A percentile compares a stretch with the other conserved stretches of the same genome.
These are phyloP conservation scores for Leptopterna dolabrata DNA, from an alignment of 2,888 invertebrate species.

Conservation along the genomic window DNA sequence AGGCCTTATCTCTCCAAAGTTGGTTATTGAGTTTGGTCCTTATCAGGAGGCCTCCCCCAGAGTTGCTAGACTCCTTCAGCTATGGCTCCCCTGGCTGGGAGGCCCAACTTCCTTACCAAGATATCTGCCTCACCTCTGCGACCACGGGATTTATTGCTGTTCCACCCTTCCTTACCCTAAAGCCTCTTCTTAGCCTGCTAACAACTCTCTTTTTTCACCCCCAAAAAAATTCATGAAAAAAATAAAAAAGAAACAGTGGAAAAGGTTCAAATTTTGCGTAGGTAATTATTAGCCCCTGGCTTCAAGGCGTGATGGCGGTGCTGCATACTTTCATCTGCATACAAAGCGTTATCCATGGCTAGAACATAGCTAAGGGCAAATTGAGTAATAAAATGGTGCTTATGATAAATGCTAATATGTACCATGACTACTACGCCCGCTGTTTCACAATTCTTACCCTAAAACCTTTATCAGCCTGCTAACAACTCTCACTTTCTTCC, in stretches of 20 bases:
- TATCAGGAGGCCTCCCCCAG: slow-evolving; percentile 26
- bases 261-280: no score
- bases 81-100: slow-evolving; percentile 13
- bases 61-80: neutral
- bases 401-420: no score
- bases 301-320: no score
- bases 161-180: neutral
- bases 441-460: neutral
- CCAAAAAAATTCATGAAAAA: no score
- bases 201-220: neutral
- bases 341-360: no score
- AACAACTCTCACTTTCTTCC: neutral
- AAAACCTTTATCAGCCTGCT: neutral
- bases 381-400: no score
- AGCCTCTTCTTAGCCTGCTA: neutral
- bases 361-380: no score
- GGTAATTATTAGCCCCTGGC: no score
- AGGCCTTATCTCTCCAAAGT: slow-evolving; percentile 46
- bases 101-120: slow-evolving; percentile 15
- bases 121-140: slow-evolving; percentile 42
- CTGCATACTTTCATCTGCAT: no score
- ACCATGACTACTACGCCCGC: no score
- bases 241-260: no score
- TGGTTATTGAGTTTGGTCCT: slow-evolving; percentile 52
- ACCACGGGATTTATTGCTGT: slow-evolving; percentile 32